These are phyloP conservation scores for Corythaeola cristata DNA, from an alignment of 2,113 vertebrate genomes.

Conservation along the genomic window DNA sequence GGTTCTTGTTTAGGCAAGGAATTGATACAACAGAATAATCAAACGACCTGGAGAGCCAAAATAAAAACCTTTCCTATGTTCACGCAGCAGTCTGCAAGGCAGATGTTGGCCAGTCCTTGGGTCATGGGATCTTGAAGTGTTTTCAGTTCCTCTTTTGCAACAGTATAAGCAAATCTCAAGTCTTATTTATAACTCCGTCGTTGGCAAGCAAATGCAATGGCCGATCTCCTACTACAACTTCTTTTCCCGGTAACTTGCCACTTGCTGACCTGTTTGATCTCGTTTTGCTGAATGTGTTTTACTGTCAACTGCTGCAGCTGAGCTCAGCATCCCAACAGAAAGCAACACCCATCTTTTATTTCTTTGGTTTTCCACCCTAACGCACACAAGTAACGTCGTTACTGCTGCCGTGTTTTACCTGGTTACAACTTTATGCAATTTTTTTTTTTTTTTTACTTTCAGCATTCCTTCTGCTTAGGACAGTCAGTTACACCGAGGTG, in stretches of 20 bases:
- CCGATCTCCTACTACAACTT: not conserved
- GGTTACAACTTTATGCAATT: not conserved
- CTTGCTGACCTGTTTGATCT: not conserved
- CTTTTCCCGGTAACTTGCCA: not conserved
- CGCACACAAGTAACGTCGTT: not conserved
- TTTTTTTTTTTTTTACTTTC: not conserved
- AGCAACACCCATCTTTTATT: not conserved
- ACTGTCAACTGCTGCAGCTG: not conserved
- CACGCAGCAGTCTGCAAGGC: not conserved
- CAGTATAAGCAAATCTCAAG: not conserved
- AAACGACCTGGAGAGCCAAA: not conserved
- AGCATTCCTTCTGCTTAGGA: not conserved
- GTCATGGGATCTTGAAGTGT: not conserved
- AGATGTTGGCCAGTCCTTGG: not conserved
- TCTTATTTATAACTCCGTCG: not conserved
- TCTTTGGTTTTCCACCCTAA: not conserved
- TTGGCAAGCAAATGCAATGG: not conserved
- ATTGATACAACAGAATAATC: not conserved
- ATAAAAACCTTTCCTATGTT: not conserved
- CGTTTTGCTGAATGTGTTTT: not conserved
- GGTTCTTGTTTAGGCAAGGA: not conserved
- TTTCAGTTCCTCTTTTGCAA: not conserved
- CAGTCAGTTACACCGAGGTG: not conserved
- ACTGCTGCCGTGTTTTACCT: not conserved
- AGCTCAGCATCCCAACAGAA: constrained; percentile 14